Evolutionary conservation across 2,797 vertebrate genomes (phyloP), one percentile per base, ranked within the genome.

Genomic region (Fringilla coelebs): DNA sequence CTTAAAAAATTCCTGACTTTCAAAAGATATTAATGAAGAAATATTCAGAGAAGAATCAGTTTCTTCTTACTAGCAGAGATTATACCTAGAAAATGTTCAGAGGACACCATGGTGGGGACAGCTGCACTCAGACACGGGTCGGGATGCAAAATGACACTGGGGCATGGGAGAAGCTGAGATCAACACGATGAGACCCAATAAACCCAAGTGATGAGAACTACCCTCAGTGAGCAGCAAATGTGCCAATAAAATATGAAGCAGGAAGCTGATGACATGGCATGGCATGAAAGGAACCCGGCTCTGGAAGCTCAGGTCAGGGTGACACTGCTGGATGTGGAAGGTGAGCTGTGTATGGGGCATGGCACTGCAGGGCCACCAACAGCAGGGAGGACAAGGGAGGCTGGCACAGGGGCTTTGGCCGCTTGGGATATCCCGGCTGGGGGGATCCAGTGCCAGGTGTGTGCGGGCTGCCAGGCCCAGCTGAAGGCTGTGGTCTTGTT

Each of bases 91-190:
- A 54, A 49, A 32, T 2, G 11, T 72, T 32, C 43, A 36, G 29
- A 49, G 18, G 21, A 34, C 24, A 41, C 14, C 9, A 7, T 10
- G 2, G 0, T 25, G 20, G 54, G 31, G 36, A 11, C 10, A 66
- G 22, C 3, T 26, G 65, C n/a, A 32, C 8, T 66, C 41, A 71
- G 21, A 40, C 21, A 54, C 0, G 0, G 18, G 21, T 38, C 1
- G 2, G 48, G n/a, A 46, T 36, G 36, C 52, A 62, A 72, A 76
- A 72, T 5, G 26, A n/a, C 52, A 51, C 17, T 9, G 29, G 46
- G 31, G n/a, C 43, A 26, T 0, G 5, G 36, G 25, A 76, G 36
- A 71, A 85, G 36, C 58, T 32, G 86, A 66, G 25, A 55, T 66
- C 5, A 49, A 34, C 18, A 54, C 2, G 3, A 22, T 14, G 54